Evolutionary conservation across 2,888 invertebrate species (phyloP), one percentile per base, ranked within the genome.

Genomic region (Aleiodes leptofemur): DNA sequence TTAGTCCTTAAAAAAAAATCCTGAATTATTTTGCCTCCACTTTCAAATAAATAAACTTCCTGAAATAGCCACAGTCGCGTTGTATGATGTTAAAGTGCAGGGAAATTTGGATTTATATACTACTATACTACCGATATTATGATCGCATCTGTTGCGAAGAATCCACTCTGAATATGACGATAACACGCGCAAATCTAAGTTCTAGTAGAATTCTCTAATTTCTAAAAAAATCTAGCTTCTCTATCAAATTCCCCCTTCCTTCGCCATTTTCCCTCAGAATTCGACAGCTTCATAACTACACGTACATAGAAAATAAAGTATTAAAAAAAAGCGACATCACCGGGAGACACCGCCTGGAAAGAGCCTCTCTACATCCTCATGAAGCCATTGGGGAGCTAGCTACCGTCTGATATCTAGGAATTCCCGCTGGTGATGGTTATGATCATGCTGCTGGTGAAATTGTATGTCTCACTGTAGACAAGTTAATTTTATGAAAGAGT

Each of bases 401-500:
- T 7, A 14, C 69, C 55, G 50, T 51, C 14, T 53, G 69, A 69
- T 69, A 69, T 69, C 69, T 55, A 43, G 53, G 69, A 69, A 69
- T 69, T 69, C 55, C 53, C 69, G 51, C 53, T 31, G 69, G 38
- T 38, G 69, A 55, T 69, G 69, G 69, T 69, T 53, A 69, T 69
- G 55, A 55, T 69, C 53, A 64, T 64, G 13, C 64, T 29, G 64
- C 69, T 71, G 43, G 76, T 72, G 78, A 78, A 79, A 80, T 77
- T 81, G 78, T 78, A 79, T 76, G 79, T 80, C 78, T 74, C 76
- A 77, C 73, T 78, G 76, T 76, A 74, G 81, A 81, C 81, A 81
- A 77, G 79, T 81, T 81, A 81, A 81, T 81, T 79, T 81, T 79
- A 79, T 79, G 79, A 79, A 79, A 74, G 72, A 74, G 76, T 69